Conservation (phyloP, 2,797 vertebrate genomes). For the Epinephelus awoara region DNA sequence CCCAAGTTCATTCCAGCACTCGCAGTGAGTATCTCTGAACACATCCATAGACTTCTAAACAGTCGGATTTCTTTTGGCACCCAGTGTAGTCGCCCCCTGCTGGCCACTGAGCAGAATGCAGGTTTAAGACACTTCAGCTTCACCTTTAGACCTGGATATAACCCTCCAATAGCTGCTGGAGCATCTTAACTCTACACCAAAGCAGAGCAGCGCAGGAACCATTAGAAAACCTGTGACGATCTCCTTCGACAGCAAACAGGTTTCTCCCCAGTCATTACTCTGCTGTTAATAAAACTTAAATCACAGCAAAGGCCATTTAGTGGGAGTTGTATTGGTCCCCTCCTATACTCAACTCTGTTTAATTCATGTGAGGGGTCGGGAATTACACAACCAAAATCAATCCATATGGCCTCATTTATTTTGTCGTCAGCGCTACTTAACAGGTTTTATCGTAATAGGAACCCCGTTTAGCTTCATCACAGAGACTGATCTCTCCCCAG, state of each 20-base stretch:
- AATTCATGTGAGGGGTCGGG: conserved; percentile 15
- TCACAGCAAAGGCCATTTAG: neutral
- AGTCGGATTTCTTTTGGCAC: no score
- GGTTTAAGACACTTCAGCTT: no score
- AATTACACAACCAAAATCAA: conserved; percentile 27
- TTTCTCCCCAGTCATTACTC: neutral
- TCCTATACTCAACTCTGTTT: neutral
- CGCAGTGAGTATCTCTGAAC: no score
- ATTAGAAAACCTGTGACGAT: neutral
- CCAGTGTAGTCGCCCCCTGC: no score
- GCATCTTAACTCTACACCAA: neutral
- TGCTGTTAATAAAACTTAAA: neutral
- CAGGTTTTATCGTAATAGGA: conserved; percentile 41
- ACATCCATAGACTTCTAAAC: no score
- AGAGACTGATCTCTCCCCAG: conserved; percentile 45
- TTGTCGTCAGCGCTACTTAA: conserved; percentile 16
- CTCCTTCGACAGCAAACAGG: neutral
- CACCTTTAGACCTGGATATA: no score
- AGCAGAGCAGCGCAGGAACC: neutral
- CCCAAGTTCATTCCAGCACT: no score
- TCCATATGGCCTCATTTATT: conserved; percentile 44
- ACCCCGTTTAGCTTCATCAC: conserved; percentile 41
- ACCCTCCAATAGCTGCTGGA: neutral
- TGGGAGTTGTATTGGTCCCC: neutral
- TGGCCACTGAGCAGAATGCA: no score